Evolutionary conservation across 2,797 vertebrate genomes (phyloP).

Genomic region (Rousettus madagascariensis): DNA sequence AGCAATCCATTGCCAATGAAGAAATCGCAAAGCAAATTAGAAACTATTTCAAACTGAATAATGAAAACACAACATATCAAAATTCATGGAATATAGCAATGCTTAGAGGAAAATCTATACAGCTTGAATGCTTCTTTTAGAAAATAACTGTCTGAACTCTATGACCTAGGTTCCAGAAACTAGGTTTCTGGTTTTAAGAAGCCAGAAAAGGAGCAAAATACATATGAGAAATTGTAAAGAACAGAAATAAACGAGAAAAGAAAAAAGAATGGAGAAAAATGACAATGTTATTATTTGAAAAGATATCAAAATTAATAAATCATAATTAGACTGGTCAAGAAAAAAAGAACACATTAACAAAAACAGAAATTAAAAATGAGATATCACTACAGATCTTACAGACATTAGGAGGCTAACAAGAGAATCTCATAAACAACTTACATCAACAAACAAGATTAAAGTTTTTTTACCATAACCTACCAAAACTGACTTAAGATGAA

Average conservation of each 20-base stretch:
- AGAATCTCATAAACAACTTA: background rate
- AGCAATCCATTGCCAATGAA: conserved; percentile 18
- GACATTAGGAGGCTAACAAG: background rate
- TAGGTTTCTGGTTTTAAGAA: background rate
- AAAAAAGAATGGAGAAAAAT: background rate
- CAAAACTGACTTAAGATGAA: conserved; percentile 21
- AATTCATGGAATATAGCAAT: background rate
- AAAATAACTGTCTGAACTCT: conserved; percentile 21
- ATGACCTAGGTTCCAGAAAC: background rate
- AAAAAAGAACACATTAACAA: background rate
- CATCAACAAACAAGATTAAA: background rate
- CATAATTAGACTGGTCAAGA: background rate
- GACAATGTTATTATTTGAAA: background rate
- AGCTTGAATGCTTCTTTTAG: conserved; percentile 32
- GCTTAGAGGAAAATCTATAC: background rate
- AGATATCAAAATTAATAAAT: background rate
- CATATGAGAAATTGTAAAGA: background rate
- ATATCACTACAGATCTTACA: background rate
- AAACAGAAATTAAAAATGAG: conserved; percentile 17
- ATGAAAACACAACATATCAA: background rate
- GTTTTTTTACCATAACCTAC: background rate
- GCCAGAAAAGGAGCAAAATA: background rate
- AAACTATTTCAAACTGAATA: conserved; percentile 35
- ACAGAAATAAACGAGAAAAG: background rate
- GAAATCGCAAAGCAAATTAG: conserved; percentile 18